A percentile compares a stretch with the other conserved stretches of the same genome.
Conservation (phyloP, 2,888 invertebrate genomes). For the Perdita meconis region DNA sequence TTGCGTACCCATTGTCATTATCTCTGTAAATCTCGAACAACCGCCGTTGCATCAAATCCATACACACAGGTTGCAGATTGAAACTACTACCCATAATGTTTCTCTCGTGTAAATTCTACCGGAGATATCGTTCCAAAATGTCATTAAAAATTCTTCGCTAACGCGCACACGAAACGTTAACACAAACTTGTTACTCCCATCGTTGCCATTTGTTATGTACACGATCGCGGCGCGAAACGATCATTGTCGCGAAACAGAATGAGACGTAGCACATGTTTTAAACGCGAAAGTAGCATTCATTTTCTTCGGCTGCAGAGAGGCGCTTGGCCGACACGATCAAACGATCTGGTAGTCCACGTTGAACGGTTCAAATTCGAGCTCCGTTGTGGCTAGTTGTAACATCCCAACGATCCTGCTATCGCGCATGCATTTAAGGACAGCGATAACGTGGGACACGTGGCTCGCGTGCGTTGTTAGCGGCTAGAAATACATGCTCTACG, state of each 20-base stretch:
- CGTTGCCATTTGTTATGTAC: slow-evolving; percentile 4
- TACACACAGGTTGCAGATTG: not conserved
- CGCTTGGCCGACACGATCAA: not conserved
- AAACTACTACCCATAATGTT: not conserved
- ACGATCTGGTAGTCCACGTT: not conserved
- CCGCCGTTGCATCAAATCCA: not conserved
- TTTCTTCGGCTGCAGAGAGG: not conserved
- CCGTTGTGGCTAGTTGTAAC: slow-evolving; percentile 6
- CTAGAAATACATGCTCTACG: not conserved
- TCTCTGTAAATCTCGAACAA: not conserved
- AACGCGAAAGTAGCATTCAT: not conserved
- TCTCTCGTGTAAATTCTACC: not conserved
- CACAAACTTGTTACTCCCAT: not conserved
- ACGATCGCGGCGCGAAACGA: not conserved
- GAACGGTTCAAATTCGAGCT: not conserved
- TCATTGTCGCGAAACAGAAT: slow-evolving; percentile 8
- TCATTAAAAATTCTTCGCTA: not conserved
- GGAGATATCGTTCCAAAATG: not conserved
- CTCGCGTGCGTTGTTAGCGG: slow-evolving; percentile 43
- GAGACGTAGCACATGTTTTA: slow-evolving; percentile 24
- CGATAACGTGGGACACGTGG: slow-evolving; percentile 55
- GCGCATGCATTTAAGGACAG: slow-evolving; percentile 32
- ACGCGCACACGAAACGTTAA: not conserved
- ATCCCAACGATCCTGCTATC: slow-evolving; percentile 9
- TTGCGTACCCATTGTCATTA: not conserved